Percentiles rank a stretch among this genome's conserved stretches.
Evolutionary conservation across 2,797 vertebrate species (phyloP).

Genomic region (Pteropus rufus): DNA sequence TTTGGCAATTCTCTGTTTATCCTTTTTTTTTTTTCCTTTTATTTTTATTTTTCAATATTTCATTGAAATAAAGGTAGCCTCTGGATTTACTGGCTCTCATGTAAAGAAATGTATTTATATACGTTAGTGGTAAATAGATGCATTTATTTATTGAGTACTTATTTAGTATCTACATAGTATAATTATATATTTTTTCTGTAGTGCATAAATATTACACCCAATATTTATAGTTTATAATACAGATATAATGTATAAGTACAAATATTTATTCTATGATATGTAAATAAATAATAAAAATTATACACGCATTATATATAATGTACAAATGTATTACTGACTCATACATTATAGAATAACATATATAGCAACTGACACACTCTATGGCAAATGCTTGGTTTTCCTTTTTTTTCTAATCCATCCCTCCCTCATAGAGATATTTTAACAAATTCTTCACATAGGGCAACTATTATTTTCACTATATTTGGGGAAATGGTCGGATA

Average conservation of each 20-base stretch:
- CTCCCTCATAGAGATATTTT: not conserved
- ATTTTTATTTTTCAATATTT: not conserved
- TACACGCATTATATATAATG: not conserved
- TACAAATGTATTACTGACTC: not conserved
- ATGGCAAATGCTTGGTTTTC: not conserved
- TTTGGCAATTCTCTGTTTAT: not conserved
- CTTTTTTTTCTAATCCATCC: accelerated
- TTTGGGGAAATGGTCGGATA: not conserved
- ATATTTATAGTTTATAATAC: not conserved
- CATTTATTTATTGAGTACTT: not conserved
- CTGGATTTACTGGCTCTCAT: not conserved
- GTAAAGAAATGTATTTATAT: not conserved
- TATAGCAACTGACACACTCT: not conserved
- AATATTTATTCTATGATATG: not conserved
- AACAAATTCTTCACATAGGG: not conserved
- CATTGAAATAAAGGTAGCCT: not conserved
- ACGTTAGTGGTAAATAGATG: not conserved
- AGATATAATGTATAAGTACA: not conserved
- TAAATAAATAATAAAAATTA: not conserved
- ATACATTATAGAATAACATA: not conserved
- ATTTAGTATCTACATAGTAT: not conserved
- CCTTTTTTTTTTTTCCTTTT: not conserved
- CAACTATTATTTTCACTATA: not conserved
- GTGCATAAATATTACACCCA: not conserved
- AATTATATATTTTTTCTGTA: not conserved